Evolutionary conservation across 2,113 vertebrate species (phyloP).

Genomic region (Hippolais icterina): DNA sequence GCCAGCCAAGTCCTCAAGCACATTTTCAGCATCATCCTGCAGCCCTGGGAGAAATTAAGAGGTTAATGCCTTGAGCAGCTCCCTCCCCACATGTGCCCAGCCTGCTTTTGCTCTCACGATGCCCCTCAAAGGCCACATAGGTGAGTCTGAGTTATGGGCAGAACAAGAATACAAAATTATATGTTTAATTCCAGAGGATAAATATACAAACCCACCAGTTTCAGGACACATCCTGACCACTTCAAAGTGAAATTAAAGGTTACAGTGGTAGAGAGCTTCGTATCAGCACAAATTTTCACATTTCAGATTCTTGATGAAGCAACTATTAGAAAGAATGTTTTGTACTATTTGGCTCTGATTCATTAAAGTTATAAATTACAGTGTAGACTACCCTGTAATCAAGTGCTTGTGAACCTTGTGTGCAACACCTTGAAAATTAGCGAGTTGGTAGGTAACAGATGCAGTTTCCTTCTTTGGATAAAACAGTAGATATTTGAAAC

Average conservation of each 20-base stretch:
- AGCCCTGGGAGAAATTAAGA: not conserved
- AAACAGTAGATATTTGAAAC: not conserved
- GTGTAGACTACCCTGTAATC: not conserved
- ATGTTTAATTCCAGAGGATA: not conserved
- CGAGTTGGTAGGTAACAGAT: not conserved
- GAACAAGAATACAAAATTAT: not conserved
- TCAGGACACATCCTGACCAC: not conserved
- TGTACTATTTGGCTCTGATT: not conserved
- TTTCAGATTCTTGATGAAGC: not conserved
- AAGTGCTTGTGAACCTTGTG: not conserved
- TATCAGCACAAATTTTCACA: not conserved
- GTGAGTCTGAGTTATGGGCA: not conserved
- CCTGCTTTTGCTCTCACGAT: not conserved
- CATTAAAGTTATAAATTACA: slow-evolving; percentile 1
- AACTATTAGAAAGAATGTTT: not conserved
- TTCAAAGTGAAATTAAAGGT: not conserved
- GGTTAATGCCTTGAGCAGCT: not conserved
- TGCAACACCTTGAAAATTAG: slow-evolving; percentile 25
- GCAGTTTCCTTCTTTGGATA: not conserved
- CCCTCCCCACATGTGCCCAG: not conserved
- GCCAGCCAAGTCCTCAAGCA: not conserved
- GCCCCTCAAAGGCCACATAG: not conserved
- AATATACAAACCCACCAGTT: not conserved
- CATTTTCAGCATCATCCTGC: not conserved
- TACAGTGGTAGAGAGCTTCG: not conserved